Evolutionary conservation across 2,797 vertebrate species (phyloP).

Genomic region (Sebastes reedi): DNA sequence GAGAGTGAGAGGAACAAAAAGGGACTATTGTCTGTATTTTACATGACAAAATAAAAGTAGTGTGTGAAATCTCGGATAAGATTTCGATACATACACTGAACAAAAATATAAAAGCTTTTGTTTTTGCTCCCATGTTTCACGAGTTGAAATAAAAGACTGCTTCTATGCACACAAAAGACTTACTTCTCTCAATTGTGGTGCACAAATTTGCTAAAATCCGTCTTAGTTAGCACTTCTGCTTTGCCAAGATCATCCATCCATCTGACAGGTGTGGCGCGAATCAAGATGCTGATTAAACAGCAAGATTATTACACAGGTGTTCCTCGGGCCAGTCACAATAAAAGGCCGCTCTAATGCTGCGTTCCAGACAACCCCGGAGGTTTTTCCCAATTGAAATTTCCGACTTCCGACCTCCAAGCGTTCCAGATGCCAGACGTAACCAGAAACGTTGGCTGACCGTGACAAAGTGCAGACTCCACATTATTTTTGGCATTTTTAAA

Average conservation of each 20-base stretch:
- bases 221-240: no score
- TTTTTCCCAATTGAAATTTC: background rate
- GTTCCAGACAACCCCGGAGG: background rate
- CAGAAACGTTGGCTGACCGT: background rate
- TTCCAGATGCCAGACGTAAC: background rate
- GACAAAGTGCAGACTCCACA: background rate
- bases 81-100: background rate
- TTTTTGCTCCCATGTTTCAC: no score
- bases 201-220: background rate
- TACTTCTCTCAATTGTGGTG: background rate
- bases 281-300: background rate
- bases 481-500: background rate
- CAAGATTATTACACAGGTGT: background rate
- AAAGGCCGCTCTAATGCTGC: background rate
- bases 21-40: background rate
- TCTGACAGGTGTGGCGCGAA: background rate
- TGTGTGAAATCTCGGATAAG: background rate
- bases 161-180: no score
- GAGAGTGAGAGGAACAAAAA: slow-evolving; percentile 8
- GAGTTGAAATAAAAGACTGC: no score
- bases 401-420: background rate
- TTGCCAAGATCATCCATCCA: background rate
- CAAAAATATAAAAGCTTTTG: rapidly evolving
- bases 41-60: background rate
- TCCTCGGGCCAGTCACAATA: background rate